Percentiles rank a stretch among this genome's conserved stretches.
These are phyloP conservation scores for Acrocera orbiculus DNA, from an alignment of 2,888 invertebrate species.

Conservation along the genomic window DNA sequence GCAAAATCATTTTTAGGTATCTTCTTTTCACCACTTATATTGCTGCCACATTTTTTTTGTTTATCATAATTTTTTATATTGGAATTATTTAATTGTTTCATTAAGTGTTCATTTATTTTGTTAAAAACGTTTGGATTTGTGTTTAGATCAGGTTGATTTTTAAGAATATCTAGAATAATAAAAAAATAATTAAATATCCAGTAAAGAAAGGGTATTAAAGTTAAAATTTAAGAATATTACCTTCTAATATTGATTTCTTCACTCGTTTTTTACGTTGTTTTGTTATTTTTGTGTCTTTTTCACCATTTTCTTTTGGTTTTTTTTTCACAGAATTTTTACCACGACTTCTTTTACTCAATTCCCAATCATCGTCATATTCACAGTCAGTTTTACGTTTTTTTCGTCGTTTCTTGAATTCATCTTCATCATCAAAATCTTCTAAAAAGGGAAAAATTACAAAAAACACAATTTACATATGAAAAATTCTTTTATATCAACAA, in stretches of 20 bases:
- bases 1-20: no score
- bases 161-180: conserved; percentile 1
- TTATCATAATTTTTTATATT: conserved; percentile 25
- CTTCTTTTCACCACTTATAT: no score
- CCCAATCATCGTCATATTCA: conserved; percentile 32
- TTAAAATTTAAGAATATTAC: neutral
- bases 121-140: conserved; percentile 15
- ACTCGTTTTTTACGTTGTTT: no score
- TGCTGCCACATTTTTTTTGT: conserved; percentile 29
- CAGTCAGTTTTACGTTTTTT: conserved; percentile 27
- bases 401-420: conserved; percentile 22
- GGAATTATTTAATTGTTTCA: conserved; percentile 18
- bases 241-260: conserved; percentile 1
- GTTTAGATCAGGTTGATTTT: conserved; percentile 1
- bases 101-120: conserved; percentile 19
- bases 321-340: neutral
- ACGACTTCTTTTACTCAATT: conserved; percentile 17
- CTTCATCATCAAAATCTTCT: conserved; percentile 28
- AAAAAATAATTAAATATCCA: neutral
- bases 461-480: neutral
- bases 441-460: neutral
- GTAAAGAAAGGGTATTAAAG: neutral
- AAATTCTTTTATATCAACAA: neutral
- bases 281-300: no score
- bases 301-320: no score